These are phyloP conservation scores for Hypolimnas misippus DNA, from an alignment of 2,888 invertebrate species.

Conservation along the genomic window DNA sequence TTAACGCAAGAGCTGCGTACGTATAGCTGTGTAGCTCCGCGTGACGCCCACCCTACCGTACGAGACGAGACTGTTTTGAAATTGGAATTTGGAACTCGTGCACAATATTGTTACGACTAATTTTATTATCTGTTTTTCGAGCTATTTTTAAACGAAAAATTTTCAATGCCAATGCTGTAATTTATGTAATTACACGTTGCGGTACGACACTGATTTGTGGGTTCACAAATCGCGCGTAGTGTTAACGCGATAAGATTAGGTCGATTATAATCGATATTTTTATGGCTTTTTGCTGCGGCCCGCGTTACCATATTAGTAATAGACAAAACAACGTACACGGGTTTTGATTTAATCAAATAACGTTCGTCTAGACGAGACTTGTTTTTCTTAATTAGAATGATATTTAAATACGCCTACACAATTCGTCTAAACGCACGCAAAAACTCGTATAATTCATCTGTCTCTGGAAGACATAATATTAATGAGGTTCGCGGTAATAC, in stretches of 20 bases:
- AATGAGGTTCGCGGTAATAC: conserved; percentile 20
- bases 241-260: conserved; percentile 4
- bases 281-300: neutral
- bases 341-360: conserved; percentile 18
- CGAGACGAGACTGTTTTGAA: conserved; percentile 35
- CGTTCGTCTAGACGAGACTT: conserved; percentile 14
- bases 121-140: conserved; percentile 31
- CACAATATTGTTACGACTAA: conserved; percentile 30
- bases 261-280: conserved; percentile 9
- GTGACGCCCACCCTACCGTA: conserved; percentile 27
- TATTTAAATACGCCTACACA: conserved; percentile 26
- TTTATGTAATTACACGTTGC: conserved; percentile 20
- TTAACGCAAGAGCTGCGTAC: conserved; percentile 3
- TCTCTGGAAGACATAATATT: conserved; percentile 10
- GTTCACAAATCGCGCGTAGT: conserved; percentile 16
- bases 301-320: conserved; percentile 1
- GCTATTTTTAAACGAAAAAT: conserved; percentile 28
- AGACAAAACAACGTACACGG: neutral
- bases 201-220: conserved; percentile 9
- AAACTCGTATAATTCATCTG: conserved; percentile 20
- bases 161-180: conserved; percentile 33
- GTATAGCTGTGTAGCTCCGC: conserved; percentile 16
- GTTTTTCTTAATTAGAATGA: conserved; percentile 21
- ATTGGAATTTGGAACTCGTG: conserved; percentile 38
- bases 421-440: conserved; percentile 12